Evolutionary conservation across 37 sponge, comb jelly and placozoan genomes (phyloP).

Genomic region (Mnemiopsis leidyi): DNA sequence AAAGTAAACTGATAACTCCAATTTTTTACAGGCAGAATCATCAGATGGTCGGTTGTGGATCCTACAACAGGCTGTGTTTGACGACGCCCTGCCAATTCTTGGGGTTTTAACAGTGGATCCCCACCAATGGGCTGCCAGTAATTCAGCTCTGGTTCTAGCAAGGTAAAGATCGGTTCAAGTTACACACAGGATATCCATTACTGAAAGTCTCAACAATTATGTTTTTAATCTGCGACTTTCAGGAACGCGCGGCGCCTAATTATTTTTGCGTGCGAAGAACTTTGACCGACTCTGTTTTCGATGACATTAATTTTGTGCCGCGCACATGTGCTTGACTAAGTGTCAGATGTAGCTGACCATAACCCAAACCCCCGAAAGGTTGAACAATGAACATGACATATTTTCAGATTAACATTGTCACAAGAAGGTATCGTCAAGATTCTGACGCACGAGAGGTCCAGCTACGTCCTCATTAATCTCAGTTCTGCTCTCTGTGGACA

Average conservation of each 20-base stretch:
- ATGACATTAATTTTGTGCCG: not conserved
- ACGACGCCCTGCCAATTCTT: slow-evolving; percentile 57
- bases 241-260: not conserved
- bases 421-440: slow-evolving; percentile 61
- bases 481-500: slow-evolving; percentile 29
- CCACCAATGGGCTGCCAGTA: slow-evolving; percentile 62
- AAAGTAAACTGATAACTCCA: no score
- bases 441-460: slow-evolving; percentile 26
- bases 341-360: no score
- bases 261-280: not conserved
- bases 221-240: not conserved
- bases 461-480: slow-evolving; percentile 20
- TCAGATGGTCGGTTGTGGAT: slow-evolving; percentile 55
- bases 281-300: not conserved
- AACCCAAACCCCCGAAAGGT: no score
- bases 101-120: slow-evolving; percentile 58
- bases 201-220: not conserved
- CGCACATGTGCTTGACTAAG: not conserved
- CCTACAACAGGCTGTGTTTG: slow-evolving; percentile 51
- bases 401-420: slow-evolving; percentile 35
- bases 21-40: slow-evolving; percentile 29
- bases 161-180: not conserved
- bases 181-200: not conserved
- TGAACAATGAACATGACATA: no score
- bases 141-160: slow-evolving; percentile 48